A percentile compares a stretch with the other conserved stretches of the same genome.
These are phyloP conservation scores for Corythaeola cristata DNA, from an alignment of 2,113 vertebrate genomes.

Conservation along the genomic window DNA sequence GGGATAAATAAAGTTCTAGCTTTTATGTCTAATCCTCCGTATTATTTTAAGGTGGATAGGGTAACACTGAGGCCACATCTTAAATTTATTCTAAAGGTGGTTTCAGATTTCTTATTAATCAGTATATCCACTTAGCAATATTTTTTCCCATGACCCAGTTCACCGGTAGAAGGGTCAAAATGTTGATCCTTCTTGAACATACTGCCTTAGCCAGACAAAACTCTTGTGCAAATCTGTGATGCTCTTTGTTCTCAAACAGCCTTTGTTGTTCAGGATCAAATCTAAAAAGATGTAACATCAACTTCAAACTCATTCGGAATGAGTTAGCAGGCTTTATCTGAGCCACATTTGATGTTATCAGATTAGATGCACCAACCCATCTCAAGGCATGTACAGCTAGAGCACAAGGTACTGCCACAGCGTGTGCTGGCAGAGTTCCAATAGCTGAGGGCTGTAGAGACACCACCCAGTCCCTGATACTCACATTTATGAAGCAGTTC, in stretches of 20 bases:
- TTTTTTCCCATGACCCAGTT: background rate
- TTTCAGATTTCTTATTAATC: slow-evolving; percentile 46
- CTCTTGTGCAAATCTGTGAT: background rate
- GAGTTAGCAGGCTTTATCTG: background rate
- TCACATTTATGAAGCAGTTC: background rate
- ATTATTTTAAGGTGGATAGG: slow-evolving; percentile 51
- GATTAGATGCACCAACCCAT: background rate
- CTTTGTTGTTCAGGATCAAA: background rate
- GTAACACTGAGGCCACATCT: background rate
- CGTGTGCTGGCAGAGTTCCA: background rate
- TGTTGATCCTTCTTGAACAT: background rate
- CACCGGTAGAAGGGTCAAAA: background rate
- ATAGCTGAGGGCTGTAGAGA: background rate
- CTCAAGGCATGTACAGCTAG: background rate
- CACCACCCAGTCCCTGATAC: accelerated
- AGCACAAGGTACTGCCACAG: background rate
- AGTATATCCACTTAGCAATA: slow-evolving; percentile 2
- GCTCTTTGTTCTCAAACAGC: background rate
- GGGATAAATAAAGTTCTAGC: slow-evolving; percentile 30
- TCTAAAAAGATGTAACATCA: background rate
- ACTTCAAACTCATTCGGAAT: background rate
- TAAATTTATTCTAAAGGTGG: slow-evolving; percentile 32
- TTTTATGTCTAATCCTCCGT: slow-evolving; percentile 56
- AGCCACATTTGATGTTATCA: background rate
- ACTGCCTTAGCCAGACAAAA: background rate